Evolutionary conservation across 2,888 invertebrate genomes (phyloP), one percentile per base, ranked within the genome.

Genomic region (Monoplex corrugatus): DNA sequence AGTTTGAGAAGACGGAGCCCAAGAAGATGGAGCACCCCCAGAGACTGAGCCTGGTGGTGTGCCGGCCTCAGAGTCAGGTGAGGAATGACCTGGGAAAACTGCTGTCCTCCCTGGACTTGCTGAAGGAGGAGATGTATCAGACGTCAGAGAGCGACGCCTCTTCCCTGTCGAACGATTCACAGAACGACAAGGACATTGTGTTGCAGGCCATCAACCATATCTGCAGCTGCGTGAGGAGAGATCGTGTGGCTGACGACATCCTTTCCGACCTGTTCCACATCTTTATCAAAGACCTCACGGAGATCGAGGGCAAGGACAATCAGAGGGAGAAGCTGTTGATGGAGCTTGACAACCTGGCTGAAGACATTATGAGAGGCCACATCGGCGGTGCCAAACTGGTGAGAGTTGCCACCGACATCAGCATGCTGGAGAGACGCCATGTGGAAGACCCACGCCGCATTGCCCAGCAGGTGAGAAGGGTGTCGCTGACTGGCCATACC

Each of bases 391-490:
- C 35, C 0, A 28, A 19, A 0, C 87, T 87, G 80, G 13, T 6
- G 35, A 2, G 6, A 3, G 35, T 78, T 16, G 87, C 80, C 19
- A 5, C 35, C 5, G 40, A 80, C 19, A 32, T 87, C 28, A 57
- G 19, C 87, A n/a, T 35, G 19, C 38, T 84, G 57, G 50, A 78
- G 45, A n/a, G 43, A 19, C 45, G 44, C 45, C 40, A 75, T 44
- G 75, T 72, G 72, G 86, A 72, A 72, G n/a, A 68, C 23, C 72
- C 86, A 5, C 86, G 50, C 28, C 35, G 32, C n/a, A 32, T 86
- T 3, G 63, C 72, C 40, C 86, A 83, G 45, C 45, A 45, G 45
- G 28, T 83, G 45, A 83, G 45, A 83, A n/a, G 63, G 43, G 63
- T 40, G 63, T 86, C 86, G 8, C 8, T 57, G 38, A 44, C 38